Evolutionary conservation across 1,140 invertebrate species (phyloP).

Genomic region (Copidosoma floridanum): DNA sequence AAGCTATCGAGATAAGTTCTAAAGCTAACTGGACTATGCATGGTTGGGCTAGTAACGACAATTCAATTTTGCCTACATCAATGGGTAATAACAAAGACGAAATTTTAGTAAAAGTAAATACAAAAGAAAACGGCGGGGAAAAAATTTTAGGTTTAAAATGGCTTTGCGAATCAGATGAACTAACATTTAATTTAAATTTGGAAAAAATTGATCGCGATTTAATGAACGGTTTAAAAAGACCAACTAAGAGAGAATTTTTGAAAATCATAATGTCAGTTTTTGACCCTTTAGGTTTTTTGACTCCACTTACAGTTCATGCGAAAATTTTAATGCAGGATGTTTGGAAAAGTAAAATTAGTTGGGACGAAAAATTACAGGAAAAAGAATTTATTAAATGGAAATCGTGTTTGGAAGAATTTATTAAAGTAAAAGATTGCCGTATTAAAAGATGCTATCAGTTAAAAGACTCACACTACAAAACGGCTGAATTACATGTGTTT

Average conservation of each 20-base stretch:
- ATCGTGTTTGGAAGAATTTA: neutral
- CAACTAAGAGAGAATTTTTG: neutral
- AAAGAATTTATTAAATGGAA: neutral
- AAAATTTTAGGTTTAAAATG: slow-evolving; percentile 25
- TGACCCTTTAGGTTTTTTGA: neutral
- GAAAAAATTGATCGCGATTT: neutral
- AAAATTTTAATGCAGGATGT: neutral
- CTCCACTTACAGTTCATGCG: neutral
- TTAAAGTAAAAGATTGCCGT: neutral
- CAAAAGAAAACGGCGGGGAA: neutral
- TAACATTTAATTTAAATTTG: neutral
- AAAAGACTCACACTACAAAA: neutral
- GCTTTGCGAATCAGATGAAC: neutral
- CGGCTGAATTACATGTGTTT: neutral
- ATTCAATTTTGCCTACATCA: neutral
- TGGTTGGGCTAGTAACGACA: slow-evolving; percentile 9
- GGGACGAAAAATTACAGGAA: neutral
- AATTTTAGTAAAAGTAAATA: too few relatives aligned
- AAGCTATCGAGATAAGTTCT: slow-evolving; percentile 10
- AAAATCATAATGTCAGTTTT: neutral
- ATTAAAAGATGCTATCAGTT: neutral
- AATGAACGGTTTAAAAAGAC: neutral
- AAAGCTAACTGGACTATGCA: slow-evolving; percentile 21
- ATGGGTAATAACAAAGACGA: neutral
- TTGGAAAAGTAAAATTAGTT: neutral